Evolutionary conservation across 2,797 vertebrate genomes (phyloP), one percentile per base, ranked within the genome.

Genomic region (Argya squamiceps): DNA sequence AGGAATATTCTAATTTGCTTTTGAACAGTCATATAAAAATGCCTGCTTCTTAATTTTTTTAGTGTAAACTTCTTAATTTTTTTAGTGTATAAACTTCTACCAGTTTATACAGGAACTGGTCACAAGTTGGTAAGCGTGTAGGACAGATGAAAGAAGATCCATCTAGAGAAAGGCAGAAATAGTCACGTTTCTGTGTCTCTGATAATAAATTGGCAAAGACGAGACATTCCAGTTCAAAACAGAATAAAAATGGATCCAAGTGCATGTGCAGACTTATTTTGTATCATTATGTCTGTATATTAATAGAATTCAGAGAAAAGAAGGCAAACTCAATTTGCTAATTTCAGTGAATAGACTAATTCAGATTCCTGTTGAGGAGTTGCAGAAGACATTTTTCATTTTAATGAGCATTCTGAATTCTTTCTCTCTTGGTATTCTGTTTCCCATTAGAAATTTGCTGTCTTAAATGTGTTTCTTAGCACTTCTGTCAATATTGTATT

Each of bases 261-360:
- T n/a, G 19, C 53, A 15, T 73, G 27, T 73, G 53, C 30, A 84
- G 63, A 69, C 59, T 78, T 37, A 14, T 44, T 89, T 43, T 88
- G 74, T 22, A 0, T 75, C 47, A 19, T 0, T 1, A 63, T 44
- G 41, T 63, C 83, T 88, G 55, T 65, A 8, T 94, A 81, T 95
- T 89, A 91, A 94, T 89, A 86, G 88, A 87, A 88, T 87, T 81
- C 64, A 55, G 59, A 87, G 84, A 65, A 83, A 88, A 92, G n/a
- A 74, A 43, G 70, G 41, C 77, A 89, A 84, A 89, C 15, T 88
- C 71, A 74, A 34, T 95, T 89, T 93, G 59, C 80, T 56, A 87
- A 70, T 90, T 93, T 74, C 59, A 83, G 30, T 95, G 88, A 95
- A 92, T 87, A 52, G 84, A 30, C 71, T 34, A 55, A 82, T 93